Base-by-base conservation (phyloP, 2,113 vertebrate species). In the Xyrauchen texanus region DNA sequence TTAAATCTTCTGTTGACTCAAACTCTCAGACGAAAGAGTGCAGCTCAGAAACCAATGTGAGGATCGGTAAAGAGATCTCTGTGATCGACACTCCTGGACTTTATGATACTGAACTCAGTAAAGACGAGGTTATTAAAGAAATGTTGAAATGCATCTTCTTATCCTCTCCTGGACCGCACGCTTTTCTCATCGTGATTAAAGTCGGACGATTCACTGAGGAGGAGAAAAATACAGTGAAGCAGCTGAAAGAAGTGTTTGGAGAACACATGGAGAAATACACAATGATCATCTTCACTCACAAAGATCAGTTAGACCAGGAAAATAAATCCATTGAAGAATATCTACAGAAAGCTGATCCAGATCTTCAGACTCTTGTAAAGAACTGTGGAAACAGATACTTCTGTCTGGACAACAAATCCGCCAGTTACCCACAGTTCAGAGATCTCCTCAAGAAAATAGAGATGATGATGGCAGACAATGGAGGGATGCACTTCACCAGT, bases 281-380 rank as follows among this genome's bases (percentile, higher is more conserved):
- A 53, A 77, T 85, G 46, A 9, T 85, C 16, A 0, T 85, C 8
- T 85, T 85, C 68, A 83, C 81, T 21, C 71, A 66, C 42, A 79
- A 67, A 64, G 81, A 83, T 58, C 61, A 79, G 60, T 79, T 83
- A 3, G 76, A 80, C 11, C 15, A 34, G 53, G 73, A 81, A 0
- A 58, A 76, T 9, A 81, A 70, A 66, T 42, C 49, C 34, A 44
- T 58, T 4, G 49, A 81, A 0, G 1, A 64, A 4, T 64, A 11
- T 42, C 21, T 64, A 12, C 4, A 64, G 62, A 3, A 64, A 5
- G 6, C 21, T 42, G 34, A 64, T 64, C 34, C 62, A 64, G 62
- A 64, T 64, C 62, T 64, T 6, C 9, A 44, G 11, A 11, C 5
- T 6, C 34, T 64, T 2, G 34, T 64, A 4, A 0, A 12, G 3